phyloP scores from a whole-genome alignment of 2,797 vertebrate species.

The Mormyrus hasselquistii region DNA sequence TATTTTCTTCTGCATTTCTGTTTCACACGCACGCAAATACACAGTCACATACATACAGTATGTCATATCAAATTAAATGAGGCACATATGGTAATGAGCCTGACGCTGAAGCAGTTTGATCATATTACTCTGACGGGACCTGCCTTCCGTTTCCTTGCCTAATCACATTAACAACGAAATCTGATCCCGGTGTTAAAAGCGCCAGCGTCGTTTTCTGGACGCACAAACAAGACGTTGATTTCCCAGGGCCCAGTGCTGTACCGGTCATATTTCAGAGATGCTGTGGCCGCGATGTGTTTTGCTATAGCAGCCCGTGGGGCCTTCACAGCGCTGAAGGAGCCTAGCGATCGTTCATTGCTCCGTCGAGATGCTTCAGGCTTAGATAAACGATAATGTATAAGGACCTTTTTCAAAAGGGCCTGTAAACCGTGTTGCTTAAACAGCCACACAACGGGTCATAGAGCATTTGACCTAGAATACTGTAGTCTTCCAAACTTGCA shows the following conservation, averaged over 20 bases:
- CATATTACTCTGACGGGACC: neutral
- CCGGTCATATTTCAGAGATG: neutral
- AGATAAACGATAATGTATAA: conserved; percentile 22
- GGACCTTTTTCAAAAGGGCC: neutral
- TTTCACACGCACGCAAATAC: neutral
- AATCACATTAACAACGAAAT: neutral
- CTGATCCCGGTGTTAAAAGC: neutral
- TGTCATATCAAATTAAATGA: neutral
- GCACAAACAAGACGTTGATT: neutral
- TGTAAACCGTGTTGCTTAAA: neutral
- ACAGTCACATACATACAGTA: neutral
- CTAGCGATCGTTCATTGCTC: conserved; percentile 16
- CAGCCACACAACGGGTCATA: neutral
- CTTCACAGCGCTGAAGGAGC: neutral
- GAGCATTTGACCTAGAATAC: neutral
- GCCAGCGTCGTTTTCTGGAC: neutral
- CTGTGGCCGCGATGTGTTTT: neutral
- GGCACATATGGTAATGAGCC: neutral
- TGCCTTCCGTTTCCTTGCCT: neutral
- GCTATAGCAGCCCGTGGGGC: neutral
- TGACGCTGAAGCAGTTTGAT: neutral
- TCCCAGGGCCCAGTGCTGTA: neutral
- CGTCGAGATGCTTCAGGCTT: conserved; percentile 14
- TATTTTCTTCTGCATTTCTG: neutral
- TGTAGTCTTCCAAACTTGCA: neutral